Evolutionary conservation across 2,113 vertebrate species (phyloP).

Genomic region (Machaerirhynchus nigripectus): DNA sequence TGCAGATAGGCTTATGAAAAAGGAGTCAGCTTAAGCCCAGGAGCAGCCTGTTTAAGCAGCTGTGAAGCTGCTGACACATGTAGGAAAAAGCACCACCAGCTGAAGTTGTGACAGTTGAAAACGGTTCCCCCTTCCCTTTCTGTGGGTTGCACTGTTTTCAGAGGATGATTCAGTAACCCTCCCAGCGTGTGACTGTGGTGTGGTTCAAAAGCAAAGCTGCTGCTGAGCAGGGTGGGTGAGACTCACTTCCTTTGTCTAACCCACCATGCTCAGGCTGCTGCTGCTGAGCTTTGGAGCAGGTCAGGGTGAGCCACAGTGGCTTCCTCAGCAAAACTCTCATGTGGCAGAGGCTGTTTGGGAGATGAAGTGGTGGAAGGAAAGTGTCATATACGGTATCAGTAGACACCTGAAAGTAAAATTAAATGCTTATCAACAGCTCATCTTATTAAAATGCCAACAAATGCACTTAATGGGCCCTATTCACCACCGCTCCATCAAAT

Average conservation of each 20-base stretch:
- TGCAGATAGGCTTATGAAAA: background rate
- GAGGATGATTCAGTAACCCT: background rate
- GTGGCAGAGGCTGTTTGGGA: background rate
- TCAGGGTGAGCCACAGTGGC: fast-evolving
- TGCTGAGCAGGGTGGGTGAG: background rate
- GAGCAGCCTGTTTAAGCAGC: background rate
- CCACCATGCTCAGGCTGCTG: background rate
- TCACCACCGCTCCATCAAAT: background rate
- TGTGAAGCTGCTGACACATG: background rate
- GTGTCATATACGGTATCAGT: fast-evolving
- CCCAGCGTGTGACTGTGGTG: background rate
- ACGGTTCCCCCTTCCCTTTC: background rate
- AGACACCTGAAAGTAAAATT: background rate
- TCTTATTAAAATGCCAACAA: background rate
- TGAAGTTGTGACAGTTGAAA: background rate
- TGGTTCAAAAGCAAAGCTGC: background rate
- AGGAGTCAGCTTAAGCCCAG: background rate
- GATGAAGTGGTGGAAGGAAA: background rate
- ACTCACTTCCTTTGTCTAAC: background rate
- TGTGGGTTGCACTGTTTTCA: background rate
- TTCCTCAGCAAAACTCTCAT: background rate
- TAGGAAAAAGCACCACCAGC: background rate
- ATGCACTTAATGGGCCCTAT: background rate
- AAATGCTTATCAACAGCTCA: background rate
- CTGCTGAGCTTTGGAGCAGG: background rate